phyloP scores from a whole-genome alignment of 2,888 invertebrate genomes.

The Phengaris arion region DNA sequence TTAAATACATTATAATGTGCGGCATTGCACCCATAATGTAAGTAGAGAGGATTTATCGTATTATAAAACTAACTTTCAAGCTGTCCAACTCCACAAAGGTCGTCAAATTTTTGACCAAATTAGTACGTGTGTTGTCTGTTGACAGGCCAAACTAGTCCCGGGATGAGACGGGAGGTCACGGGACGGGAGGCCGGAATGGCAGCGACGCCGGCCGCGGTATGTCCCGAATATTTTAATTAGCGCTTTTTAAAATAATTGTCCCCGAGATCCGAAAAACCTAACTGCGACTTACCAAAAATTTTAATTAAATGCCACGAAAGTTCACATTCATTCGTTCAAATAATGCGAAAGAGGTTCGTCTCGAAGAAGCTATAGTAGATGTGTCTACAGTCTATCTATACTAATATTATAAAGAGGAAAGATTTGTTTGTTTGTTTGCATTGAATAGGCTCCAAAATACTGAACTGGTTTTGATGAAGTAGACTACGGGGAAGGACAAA shows the following conservation, averaged over 20 bases:
- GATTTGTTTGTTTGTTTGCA: no score
- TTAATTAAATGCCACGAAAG: slow-evolving; percentile 4
- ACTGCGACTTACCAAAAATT: slow-evolving; percentile 5
- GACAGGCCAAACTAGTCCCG: slow-evolving; percentile 17
- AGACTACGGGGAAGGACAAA: no score
- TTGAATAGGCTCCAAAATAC: no score
- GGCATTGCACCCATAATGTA: no score
- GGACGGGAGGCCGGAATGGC: neutral
- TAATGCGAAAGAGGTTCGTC: no score
- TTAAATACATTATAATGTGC: no score
- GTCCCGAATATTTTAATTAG: slow-evolving; percentile 28
- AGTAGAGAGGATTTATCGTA: no score
- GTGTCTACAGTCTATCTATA: no score
- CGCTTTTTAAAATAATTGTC: slow-evolving; percentile 21
- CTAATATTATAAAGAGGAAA: no score
- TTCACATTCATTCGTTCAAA: slow-evolving; percentile 3
- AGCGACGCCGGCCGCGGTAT: neutral
- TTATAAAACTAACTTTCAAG: neutral
- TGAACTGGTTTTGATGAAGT: no score
- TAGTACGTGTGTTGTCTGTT: neutral
- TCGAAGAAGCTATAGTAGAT: no score
- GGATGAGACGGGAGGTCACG: neutral
- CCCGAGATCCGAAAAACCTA: slow-evolving; percentile 1
- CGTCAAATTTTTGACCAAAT: neutral
- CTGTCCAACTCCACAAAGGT: neutral